phyloP scores from a whole-genome alignment of 2,113 vertebrate genomes.

The Anarhynchus alexandrinus region DNA sequence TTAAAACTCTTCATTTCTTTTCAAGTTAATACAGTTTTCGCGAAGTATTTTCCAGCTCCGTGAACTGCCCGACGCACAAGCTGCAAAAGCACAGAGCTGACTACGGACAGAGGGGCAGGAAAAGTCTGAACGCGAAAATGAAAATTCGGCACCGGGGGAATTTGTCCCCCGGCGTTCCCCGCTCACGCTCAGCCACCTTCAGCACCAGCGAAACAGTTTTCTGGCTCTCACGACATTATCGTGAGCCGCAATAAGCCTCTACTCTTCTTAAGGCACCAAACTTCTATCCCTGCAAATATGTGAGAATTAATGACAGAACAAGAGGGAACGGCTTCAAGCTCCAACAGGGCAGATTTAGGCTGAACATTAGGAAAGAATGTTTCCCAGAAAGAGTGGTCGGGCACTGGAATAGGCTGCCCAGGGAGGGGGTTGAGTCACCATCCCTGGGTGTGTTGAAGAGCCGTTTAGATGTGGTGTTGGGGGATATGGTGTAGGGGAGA shows the following conservation, averaged over 20 bases:
- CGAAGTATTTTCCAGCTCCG: background rate
- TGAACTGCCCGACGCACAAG: background rate
- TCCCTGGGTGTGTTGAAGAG: too few species aligned
- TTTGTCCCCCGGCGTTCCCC: background rate
- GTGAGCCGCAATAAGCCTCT: background rate
- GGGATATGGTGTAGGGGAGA: too few species aligned
- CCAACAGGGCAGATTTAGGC: too few species aligned
- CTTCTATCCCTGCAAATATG: background rate
- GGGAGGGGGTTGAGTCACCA: too few species aligned
- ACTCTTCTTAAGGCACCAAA: background rate
- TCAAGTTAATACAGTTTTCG: background rate
- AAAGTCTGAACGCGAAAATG: background rate
- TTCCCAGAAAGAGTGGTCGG: too few species aligned
- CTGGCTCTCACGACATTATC: background rate
- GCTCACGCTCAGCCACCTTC: background rate
- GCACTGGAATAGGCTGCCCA: too few species aligned
- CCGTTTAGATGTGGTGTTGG: too few species aligned
- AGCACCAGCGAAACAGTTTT: background rate
- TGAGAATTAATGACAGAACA: too few species aligned
- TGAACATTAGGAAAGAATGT: too few species aligned
- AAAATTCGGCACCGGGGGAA: background rate
- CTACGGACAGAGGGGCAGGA: background rate
- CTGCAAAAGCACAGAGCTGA: too few species aligned
- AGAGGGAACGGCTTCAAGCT: too few species aligned
- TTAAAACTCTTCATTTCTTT: background rate